phyloP scores from a whole-genome alignment of 2,797 vertebrate genomes.

The Halcyon badia region DNA sequence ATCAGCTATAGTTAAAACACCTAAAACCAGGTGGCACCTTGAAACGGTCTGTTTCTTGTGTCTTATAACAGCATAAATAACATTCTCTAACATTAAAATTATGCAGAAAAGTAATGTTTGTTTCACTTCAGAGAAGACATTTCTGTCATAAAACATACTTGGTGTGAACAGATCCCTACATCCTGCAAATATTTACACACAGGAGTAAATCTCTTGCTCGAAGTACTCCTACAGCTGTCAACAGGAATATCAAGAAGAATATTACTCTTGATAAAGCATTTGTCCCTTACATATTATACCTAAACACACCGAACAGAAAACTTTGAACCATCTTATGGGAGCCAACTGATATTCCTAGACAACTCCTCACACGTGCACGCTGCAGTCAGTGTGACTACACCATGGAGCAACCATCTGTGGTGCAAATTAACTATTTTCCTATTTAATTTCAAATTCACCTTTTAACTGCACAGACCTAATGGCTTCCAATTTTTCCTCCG shows the following conservation, averaged over 20 bases:
- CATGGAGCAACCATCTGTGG: neutral
- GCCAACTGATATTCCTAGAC: fast-evolving
- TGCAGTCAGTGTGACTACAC: neutral
- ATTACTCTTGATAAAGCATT: neutral
- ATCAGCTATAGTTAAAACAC: neutral
- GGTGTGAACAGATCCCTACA: neutral
- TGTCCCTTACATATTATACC: neutral
- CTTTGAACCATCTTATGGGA: neutral
- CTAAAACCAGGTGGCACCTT: neutral
- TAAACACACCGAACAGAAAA: neutral
- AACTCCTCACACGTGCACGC: neutral
- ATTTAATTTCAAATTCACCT: slow-evolving; percentile 32
- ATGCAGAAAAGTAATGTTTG: neutral
- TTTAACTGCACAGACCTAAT: slow-evolving; percentile 27
- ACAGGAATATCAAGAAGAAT: neutral
- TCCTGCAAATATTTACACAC: neutral
- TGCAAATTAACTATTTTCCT: neutral
- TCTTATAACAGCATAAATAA: neutral
- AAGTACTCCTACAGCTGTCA: neutral
- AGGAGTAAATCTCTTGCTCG: neutral
- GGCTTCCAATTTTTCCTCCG: neutral
- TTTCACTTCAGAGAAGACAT: neutral
- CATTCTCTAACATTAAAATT: neutral
- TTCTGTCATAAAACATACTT: neutral
- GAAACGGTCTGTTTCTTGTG: neutral